Base-by-base conservation (phyloP, 2,888 invertebrate species). In the Apantesis nais region DNA sequence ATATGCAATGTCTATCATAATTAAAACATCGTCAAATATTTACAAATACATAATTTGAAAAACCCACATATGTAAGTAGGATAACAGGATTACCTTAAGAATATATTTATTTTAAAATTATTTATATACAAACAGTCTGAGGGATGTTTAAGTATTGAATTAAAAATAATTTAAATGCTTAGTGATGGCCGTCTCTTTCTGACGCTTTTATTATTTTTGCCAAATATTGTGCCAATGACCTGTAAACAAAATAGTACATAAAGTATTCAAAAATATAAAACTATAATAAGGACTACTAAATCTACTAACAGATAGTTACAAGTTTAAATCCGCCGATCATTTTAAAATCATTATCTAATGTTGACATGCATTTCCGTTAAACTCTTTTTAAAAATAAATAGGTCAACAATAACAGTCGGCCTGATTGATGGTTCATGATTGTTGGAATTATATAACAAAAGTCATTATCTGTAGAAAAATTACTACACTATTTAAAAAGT, bases 141-240 rank as follows among this genome's bases (percentile, higher is more conserved):
- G 84, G 83, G 79, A 84, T 86, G 84, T 82, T 81, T 79, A 80
- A 73, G 65, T 86, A 86, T 44, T 66, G 81, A 79, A 83, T 81
- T 44, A 22, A 44, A 67, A 78, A 78, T 78, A 74, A 71, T 72
- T 96, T 96, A 97, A 95, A 97, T 97, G 90, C 97, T 97, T 80
- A 97, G 95, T 60, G 97, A 97, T 39, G 97, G 97, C 83, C 97
- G 95, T 93, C 97, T 97, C 94, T 97, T 97, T 79, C 97, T 93
- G 82, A 97, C 97, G 78, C 96, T 97, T 88, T 97, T 97, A 83
- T 96, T 97, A 90, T 97, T 97, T 92, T 97, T 97, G 62, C 97
- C 97, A 86, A 97, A 97, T 90, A 97, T 97, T 90, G 97, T 97
- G 68, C 97, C 97, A 85, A 97, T 96, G 80, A 95, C 95, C 95